Evolutionary conservation across 1,140 invertebrate genomes (phyloP).

Genomic region (Riptortus pedestris): DNA sequence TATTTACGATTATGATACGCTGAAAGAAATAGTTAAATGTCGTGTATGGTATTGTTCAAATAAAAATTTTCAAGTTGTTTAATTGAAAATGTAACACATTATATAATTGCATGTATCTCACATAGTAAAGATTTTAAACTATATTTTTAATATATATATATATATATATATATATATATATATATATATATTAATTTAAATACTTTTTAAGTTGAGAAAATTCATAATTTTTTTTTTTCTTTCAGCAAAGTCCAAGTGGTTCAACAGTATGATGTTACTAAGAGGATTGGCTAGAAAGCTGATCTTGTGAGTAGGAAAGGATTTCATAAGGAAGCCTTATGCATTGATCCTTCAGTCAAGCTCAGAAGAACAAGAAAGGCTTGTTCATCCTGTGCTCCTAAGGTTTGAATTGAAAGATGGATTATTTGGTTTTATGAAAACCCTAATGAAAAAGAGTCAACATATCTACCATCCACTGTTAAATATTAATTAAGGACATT

Average conservation of each 20-base stretch:
- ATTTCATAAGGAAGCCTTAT: not conserved
- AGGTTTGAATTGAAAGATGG: not conserved
- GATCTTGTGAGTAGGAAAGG: not conserved
- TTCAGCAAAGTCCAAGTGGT: slow-evolving; percentile 22
- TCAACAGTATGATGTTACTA: slow-evolving; percentile 16
- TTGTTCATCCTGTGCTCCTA: not conserved
- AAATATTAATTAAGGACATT: not conserved
- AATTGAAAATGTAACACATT: too few relatives aligned
- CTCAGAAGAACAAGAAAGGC: not conserved
- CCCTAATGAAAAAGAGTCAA: not conserved
- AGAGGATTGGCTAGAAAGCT: too few relatives aligned
- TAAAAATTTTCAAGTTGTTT: too few relatives aligned
- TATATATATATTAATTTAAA: too few relatives aligned
- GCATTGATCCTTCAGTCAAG: not conserved
- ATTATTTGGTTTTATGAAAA: not conserved
- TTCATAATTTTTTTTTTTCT: slow-evolving; percentile 16
- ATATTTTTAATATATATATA: too few relatives aligned
- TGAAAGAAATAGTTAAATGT: too few relatives aligned
- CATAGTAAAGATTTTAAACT: too few relatives aligned
- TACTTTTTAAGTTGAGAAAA: too few relatives aligned
- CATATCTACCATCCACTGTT: slow-evolving; percentile 3
- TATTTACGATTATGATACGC: too few relatives aligned
- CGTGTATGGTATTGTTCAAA: too few relatives aligned
- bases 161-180: too few relatives aligned
- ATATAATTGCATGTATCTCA: too few relatives aligned